These are phyloP conservation scores for Dendrolimus houi DNA, from an alignment of 2,888 invertebrate genomes.

Conservation along the genomic window DNA sequence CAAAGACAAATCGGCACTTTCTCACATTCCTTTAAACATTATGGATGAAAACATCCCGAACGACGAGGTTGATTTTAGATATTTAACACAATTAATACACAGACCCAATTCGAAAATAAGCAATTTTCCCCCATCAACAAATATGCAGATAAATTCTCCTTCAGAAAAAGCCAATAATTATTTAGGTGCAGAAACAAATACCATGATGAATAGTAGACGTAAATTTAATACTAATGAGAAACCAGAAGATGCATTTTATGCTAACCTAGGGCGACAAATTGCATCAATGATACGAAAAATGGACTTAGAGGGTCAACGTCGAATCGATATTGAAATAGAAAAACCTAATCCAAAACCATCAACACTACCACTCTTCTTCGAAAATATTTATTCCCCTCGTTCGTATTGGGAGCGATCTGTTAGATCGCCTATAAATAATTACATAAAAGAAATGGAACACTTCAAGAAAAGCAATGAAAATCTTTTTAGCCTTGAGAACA, in stretches of 20 bases:
- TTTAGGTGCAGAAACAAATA: background rate
- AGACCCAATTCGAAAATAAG: constrained; percentile 34
- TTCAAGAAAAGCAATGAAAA: constrained; percentile 40
- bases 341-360: constrained; percentile 16
- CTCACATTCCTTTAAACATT: constrained; percentile 8
- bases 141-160: background rate
- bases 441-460: constrained; percentile 22
- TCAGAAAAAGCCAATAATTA: background rate
- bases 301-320: constrained; percentile 29
- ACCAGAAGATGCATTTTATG: constrained; percentile 42
- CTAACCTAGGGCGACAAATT: constrained; percentile 56
- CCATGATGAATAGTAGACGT: background rate
- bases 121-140: constrained; percentile 2
- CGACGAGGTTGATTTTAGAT: constrained; percentile 51
- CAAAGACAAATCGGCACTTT: constrained; percentile 1
- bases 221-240: constrained; percentile 7
- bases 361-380: constrained; percentile 31
- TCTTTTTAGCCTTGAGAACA: constrained; percentile 51
- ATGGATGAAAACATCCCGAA: constrained; percentile 13
- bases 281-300: constrained; percentile 50
- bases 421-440: constrained; percentile 41
- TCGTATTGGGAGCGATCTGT: constrained; percentile 61
- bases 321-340: constrained; percentile 35
- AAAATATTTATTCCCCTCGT: constrained; percentile 34
- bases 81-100: constrained; percentile 57